Conservation (phyloP, 2,113 vertebrate genomes). For the Sakesphorus luctuosus region DNA sequence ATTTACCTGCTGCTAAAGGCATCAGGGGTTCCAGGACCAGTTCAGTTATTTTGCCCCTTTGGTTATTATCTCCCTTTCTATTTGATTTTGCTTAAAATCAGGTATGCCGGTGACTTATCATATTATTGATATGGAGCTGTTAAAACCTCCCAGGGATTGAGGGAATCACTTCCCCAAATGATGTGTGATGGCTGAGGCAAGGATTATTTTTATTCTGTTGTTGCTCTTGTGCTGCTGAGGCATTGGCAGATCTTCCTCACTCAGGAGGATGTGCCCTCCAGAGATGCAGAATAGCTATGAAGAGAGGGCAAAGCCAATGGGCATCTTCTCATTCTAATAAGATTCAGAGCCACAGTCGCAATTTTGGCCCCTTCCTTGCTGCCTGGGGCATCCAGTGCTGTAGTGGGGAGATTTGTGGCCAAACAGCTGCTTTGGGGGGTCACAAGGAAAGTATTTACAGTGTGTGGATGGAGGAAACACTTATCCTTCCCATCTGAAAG, state of each 20-base stretch:
- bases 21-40: neutral
- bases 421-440: neutral
- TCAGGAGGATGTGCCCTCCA: fast-evolving
- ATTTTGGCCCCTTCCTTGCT: neutral
- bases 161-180: neutral
- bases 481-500: neutral
- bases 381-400: fast-evolving
- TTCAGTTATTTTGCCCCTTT: neutral
- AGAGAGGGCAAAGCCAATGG: neutral
- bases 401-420: neutral
- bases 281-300: neutral
- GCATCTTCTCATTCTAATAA: neutral
- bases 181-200: neutral
- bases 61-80: neutral
- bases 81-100: neutral
- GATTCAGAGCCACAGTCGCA: neutral
- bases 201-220: neutral
- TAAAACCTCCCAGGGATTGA: neutral
- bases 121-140: neutral
- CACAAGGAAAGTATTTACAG: neutral
- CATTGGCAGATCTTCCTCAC: neutral
- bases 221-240: neutral
- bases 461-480: neutral
- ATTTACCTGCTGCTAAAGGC: neutral
- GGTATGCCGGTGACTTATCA: neutral